phyloP scores from a whole-genome alignment of 1,140 invertebrate genomes.

The Manduca sexta region DNA sequence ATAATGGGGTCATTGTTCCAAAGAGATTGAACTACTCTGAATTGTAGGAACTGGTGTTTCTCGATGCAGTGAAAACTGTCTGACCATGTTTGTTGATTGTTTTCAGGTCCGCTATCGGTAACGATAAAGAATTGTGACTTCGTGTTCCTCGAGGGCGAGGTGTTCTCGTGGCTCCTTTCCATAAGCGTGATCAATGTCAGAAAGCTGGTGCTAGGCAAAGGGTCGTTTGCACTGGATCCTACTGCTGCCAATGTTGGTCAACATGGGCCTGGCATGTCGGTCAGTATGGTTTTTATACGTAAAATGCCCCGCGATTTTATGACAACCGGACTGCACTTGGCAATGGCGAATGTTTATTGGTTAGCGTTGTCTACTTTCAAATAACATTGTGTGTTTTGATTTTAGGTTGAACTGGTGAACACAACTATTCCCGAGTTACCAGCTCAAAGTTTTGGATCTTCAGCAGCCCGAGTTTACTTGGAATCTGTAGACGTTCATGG shows the following conservation, averaged over 20 bases:
- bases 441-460: conserved; percentile 77
- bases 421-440: conserved; percentile 76
- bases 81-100: conserved; percentile 7
- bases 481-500: conserved; percentile 72
- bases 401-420: conserved; percentile 79
- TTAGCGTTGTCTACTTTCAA: neutral
- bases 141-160: conserved; percentile 75
- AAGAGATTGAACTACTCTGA: neutral
- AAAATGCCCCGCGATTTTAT: neutral
- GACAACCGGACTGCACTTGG: neutral
- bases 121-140: conserved; percentile 72
- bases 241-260: conserved; percentile 57
- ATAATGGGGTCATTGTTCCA: conserved; percentile 1
- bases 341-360: neutral
- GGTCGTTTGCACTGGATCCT: conserved; percentile 77
- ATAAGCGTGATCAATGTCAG: conserved; percentile 75
- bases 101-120: conserved; percentile 75
- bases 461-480: conserved; percentile 76
- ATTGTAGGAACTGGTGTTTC: neutral
- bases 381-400: conserved; percentile 17
- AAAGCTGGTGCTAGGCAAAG: conserved; percentile 71
- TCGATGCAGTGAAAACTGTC: neutral
- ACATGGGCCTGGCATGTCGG: conserved; percentile 62
- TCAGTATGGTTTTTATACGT: conserved; percentile 32
- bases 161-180: conserved; percentile 78